A percentile compares a stretch with the other conserved stretches of the same genome.
phyloP scores from a whole-genome alignment of 1,140 invertebrate species.

The Adelges cooleyi region DNA sequence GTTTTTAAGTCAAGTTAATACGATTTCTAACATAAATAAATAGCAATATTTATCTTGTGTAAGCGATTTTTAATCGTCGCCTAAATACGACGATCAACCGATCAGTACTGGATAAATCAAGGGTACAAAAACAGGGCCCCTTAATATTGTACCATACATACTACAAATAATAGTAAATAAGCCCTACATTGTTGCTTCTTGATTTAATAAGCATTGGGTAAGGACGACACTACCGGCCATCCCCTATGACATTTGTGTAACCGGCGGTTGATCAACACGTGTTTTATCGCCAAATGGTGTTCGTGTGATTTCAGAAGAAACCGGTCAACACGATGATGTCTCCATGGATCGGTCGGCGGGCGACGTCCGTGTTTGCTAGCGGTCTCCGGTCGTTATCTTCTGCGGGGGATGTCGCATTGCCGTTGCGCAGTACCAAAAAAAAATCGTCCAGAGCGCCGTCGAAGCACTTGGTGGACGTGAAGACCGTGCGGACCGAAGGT shows the following conservation, averaged over 20 bases:
- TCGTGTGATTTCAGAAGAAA: conserved; percentile 26
- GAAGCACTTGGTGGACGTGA: conserved; percentile 18
- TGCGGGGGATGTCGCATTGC: neutral
- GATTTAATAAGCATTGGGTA: no score
- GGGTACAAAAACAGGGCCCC: no score
- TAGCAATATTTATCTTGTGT: no score
- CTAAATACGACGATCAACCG: no score
- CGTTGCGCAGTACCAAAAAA: neutral
- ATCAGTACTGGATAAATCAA: no score
- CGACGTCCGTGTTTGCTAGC: neutral
- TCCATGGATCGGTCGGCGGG: neutral
- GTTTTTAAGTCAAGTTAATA: no score
- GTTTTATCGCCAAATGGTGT: conserved; percentile 17
- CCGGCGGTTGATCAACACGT: conserved; percentile 8
- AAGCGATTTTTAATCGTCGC: no score
- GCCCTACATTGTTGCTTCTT: no score
- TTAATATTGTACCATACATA: no score
- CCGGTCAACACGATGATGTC: neutral
- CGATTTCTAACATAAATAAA: no score
- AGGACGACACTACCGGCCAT: no score
- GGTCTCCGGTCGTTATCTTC: neutral
- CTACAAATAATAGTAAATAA: no score
- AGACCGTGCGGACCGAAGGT: conserved; percentile 42
- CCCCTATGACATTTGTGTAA: neutral
- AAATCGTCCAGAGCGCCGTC: neutral